Base-by-base conservation (phyloP, 2,113 vertebrate genomes). In the Craseonycteris thonglongyai region DNA sequence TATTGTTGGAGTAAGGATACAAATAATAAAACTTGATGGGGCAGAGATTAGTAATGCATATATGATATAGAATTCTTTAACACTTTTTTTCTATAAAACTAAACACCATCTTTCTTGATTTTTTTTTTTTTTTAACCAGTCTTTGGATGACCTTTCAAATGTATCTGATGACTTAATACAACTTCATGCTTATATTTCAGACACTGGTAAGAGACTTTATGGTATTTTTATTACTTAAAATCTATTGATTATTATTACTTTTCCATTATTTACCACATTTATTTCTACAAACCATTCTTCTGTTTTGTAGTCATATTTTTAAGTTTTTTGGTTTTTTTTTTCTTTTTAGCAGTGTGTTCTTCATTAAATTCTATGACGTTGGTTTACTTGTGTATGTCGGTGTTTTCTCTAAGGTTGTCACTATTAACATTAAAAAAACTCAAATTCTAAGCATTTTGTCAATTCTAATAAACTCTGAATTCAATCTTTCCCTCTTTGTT, bases 161-260 rank as follows among this genome's bases (percentile, higher is more conserved):
- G 98, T 99, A 81, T 98, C 99, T 95, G 99, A 99, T 95, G 99
- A 99, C 81, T 96, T 97, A 81, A 89, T 99, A 97, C 99, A 99
- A 92, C 98, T 99, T 42, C 98, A 99, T 74, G 99, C 99, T 49
- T 99, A 98, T 93, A 99, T 99, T 98, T 99, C 99, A n/a, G 99
- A 99, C 96, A 99, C 99, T 68, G 99, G 99, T 99, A 98, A 97
- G 98, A 96, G 33, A 88, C 86, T 96, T 75, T 76, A 21, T 78
- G 14, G 30, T 56, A 30, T 45, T 81, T 78, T 33, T 89, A 49
- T 66, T 65, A 49, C 26, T 76, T 92, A 65, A 75, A 59, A 91
- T 30, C 38, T 81, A 54, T 38, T 69, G 14, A 30, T 72, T 93
- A 38, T 78, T 89, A 19, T 42, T 24, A 95, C 16, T 4, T 63